These are phyloP conservation scores for Zoanthus sociatus DNA, from an alignment of 92 coral and sea anemone species.

Conservation along the genomic window DNA sequence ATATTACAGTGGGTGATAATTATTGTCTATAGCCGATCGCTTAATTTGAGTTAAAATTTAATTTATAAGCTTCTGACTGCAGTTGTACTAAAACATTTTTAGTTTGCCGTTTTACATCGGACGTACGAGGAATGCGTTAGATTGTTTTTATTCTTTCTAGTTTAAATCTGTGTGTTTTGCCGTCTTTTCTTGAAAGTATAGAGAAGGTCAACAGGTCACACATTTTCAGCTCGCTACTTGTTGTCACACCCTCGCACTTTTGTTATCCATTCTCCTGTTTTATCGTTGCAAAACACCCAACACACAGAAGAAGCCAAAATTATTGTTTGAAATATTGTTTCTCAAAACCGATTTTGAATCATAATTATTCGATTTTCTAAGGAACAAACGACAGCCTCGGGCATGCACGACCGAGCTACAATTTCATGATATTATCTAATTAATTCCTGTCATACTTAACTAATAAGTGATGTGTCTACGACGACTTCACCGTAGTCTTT, in stretches of 20 bases:
- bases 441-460: slow-evolving; percentile 47
- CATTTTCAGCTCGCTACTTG: slow-evolving; percentile 21
- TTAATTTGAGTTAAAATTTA: slow-evolving; percentile 12
- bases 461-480: slow-evolving; percentile 22
- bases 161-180: slow-evolving; percentile 9
- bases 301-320: slow-evolving; percentile 16
- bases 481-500: background rate
- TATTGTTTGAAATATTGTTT: background rate
- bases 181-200: background rate
- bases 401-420: slow-evolving; percentile 27
- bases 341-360: slow-evolving; percentile 28
- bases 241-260: slow-evolving; percentile 49
- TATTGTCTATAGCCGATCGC: slow-evolving; percentile 12
- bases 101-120: background rate
- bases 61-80: background rate
- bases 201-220: slow-evolving; percentile 41
- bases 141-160: background rate
- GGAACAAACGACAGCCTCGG: slow-evolving; percentile 42
- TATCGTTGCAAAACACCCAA: slow-evolving; percentile 21
- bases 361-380: background rate
- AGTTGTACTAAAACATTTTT: background rate
- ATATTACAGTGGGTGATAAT: slow-evolving; percentile 27
- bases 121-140: background rate
- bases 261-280: slow-evolving; percentile 32
- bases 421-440: slow-evolving; percentile 48